Evolutionary conservation across 2,113 vertebrate genomes (phyloP).

Genomic region (Dicaeum eximium): DNA sequence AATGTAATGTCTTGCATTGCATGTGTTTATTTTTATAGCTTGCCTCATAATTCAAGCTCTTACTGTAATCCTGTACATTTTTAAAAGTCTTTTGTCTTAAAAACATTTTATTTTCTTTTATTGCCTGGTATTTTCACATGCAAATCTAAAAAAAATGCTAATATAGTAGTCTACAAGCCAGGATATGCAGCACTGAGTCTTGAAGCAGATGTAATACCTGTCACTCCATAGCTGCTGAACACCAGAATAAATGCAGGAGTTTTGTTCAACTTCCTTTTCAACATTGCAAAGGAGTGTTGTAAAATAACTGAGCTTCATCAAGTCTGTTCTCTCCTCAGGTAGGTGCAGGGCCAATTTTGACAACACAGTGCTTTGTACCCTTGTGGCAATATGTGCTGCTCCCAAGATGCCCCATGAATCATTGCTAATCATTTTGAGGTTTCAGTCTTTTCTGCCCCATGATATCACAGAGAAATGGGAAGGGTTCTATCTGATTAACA

Average conservation of each 20-base stretch:
- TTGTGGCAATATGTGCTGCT: not conserved
- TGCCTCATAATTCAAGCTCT: not conserved
- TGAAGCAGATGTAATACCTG: not conserved
- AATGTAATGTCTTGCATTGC: not conserved
- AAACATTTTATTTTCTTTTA: not conserved
- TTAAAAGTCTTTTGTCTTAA: not conserved
- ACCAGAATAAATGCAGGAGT: not conserved
- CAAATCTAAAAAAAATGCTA: not conserved
- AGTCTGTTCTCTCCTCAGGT: not conserved
- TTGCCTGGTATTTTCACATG: not conserved
- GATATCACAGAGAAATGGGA: not conserved
- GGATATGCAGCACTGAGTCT: not conserved
- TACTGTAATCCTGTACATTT: not conserved
- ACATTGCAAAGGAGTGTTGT: not conserved
- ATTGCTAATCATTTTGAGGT: not conserved
- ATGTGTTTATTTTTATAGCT: not conserved
- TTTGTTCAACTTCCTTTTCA: not conserved
- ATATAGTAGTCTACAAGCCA: not conserved
- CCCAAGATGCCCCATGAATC: not conserved
- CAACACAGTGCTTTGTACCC: not conserved
- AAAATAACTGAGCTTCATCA: not conserved
- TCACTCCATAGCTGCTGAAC: not conserved
- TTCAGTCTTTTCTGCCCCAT: not conserved
- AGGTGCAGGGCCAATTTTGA: not conserved
- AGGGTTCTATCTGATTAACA: not conserved